phyloP scores from a whole-genome alignment of 2,888 invertebrate species.

The Drosophila meridiana region DNA sequence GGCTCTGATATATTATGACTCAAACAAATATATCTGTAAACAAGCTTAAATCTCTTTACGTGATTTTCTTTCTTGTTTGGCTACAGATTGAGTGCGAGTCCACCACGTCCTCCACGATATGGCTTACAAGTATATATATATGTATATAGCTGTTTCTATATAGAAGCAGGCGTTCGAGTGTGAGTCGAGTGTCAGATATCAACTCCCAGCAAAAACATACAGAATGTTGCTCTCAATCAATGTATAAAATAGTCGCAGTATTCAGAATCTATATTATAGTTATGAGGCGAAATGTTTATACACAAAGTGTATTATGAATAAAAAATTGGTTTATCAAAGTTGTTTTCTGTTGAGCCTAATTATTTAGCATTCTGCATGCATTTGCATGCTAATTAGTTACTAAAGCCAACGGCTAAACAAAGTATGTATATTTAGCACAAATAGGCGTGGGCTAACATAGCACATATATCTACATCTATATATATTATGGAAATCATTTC shows the following conservation, averaged over 20 bases:
- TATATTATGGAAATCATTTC: background rate
- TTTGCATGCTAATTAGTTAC: slow-evolving; percentile 1
- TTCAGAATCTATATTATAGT: background rate
- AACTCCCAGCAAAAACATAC: background rate
- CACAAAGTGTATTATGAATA: too few species aligned
- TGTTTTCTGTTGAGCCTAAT: background rate
- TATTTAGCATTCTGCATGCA: background rate
- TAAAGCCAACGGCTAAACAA: background rate
- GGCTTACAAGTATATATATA: background rate
- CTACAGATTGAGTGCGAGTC: background rate
- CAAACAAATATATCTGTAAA: slow-evolving; percentile 11
- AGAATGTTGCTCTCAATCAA: background rate
- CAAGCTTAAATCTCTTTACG: slow-evolving; percentile 5
- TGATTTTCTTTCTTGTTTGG: slow-evolving; percentile 12
- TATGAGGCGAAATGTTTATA: background rate
- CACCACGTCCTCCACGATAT: background rate
- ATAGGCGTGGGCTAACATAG: background rate
- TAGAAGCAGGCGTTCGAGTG: background rate
- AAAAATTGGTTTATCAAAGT: background rate
- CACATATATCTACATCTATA: background rate
- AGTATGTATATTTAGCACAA: background rate
- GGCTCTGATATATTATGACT: background rate
- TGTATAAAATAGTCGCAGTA: too few species aligned
- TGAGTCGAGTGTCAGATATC: background rate
- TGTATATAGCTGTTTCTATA: background rate